Percentiles rank a stretch among this genome's conserved stretches.
Conservation (phyloP, 2,888 invertebrate genomes). For the Siphonodentalium dalli region DNA sequence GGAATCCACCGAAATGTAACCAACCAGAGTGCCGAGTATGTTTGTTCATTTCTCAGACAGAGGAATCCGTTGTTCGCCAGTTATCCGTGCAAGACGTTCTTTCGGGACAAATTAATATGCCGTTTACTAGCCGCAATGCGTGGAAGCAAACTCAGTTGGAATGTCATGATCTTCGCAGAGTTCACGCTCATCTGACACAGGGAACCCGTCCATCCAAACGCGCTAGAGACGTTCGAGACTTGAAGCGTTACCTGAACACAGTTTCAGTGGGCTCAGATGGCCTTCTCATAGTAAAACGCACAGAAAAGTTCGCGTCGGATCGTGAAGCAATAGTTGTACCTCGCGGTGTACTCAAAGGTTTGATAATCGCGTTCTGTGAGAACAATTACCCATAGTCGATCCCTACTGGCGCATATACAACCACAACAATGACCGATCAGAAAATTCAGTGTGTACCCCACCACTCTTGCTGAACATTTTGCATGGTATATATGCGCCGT, state of each 20-base stretch:
- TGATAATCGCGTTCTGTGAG: no score
- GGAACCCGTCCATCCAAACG: conserved; percentile 14
- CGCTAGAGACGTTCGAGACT: conserved; percentile 12
- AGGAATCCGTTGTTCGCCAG: conserved; percentile 23
- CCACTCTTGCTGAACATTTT: no score
- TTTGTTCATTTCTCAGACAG: conserved; percentile 1
- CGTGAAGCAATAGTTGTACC: no score
- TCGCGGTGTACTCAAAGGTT: no score
- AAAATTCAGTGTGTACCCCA: no score
- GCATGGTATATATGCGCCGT: no score
- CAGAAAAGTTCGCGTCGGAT: no score
- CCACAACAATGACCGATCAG: no score
- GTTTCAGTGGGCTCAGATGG: conserved; percentile 18
- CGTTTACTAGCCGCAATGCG: conserved; percentile 20
- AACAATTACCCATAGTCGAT: no score
- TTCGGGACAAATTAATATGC: conserved; percentile 1
- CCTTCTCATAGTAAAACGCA: conserved; percentile 11
- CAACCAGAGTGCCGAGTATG: conserved; percentile 16
- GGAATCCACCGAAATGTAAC: conserved; percentile 20
- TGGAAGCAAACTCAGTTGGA: conserved; percentile 19
- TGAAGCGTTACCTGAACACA: conserved; percentile 24
- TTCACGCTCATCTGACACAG: conserved; percentile 24
- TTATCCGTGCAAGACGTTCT: conserved; percentile 10
- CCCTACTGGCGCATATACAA: no score
- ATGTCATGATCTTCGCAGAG: conserved; percentile 23